Base-by-base conservation (phyloP, 2,888 invertebrate species). In the Alloplasta piceator region DNA sequence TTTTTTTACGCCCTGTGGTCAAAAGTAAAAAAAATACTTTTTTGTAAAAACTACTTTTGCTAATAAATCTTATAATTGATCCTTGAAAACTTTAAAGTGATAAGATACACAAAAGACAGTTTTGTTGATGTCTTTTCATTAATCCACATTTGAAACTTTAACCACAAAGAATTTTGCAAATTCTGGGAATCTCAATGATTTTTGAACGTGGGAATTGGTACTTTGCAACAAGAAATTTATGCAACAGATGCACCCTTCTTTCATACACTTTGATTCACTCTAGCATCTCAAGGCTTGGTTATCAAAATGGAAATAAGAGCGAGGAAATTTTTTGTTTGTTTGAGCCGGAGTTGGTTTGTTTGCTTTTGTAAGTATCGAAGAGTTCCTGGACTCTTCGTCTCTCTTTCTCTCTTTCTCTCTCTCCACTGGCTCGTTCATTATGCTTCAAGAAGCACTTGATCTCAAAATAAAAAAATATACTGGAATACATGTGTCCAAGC, bases 361-460 rank as follows among this genome's bases (percentile, higher is more conserved):
- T 88, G 88, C 88, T 89, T 89, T 89, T 86, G 81, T 84, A 85
- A 87, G 88, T 86, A 89, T 89, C 84, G 85, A 87, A 85, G 85
- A 73, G 72, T 60, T 67, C 66, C 61, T 39, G 43, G 38, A 14
- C 50, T 46, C 26, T 26, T 43, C 48, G 14, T 38, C 43, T 38
- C 39, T 7, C 1, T 63, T 56, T 43, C 56, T 75, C 52, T 50
- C 46, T 56, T 10, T 39, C 7, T 50, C 39, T 66, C 14, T 56
- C 14, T 64, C 55, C n/a, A n/a, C n/a, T 50, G 12, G 2, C 16
- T 39, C 58, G 9, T 16, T 36, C 9, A 26, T 5, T 9, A 56
- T 10, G 56, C 56, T n/a, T n/a, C 12, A 48, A 56, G 5, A 61
- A 61, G 16, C 38, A 4, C 36, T 38, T 12, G 38, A 58, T 60